A percentile compares a stretch with the other conserved stretches of the same genome.
phyloP scores from a whole-genome alignment of 2,113 vertebrate genomes.

The Ptilonorhynchus violaceus region DNA sequence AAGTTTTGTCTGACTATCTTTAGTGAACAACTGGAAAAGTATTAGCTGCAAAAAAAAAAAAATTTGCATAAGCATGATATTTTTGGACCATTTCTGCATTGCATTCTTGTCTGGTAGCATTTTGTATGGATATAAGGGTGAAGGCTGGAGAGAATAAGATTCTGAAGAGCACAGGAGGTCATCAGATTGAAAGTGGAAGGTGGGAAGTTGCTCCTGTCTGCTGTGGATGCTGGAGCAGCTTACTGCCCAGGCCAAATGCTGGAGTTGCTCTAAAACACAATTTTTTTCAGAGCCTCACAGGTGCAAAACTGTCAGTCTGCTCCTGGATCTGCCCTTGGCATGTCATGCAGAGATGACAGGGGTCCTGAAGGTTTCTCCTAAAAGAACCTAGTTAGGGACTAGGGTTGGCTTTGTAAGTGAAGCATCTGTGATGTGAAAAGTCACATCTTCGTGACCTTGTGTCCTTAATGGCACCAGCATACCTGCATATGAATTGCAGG shows the following conservation, averaged over 20 bases:
- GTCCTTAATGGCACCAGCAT: not conserved
- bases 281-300: not conserved
- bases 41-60: not conserved
- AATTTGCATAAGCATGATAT: not conserved
- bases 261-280: not conserved
- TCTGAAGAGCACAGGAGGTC: not conserved
- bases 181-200: not conserved
- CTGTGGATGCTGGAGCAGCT: not conserved
- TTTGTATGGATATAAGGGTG: not conserved
- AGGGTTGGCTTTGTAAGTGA: not conserved
- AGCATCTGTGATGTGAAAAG: not conserved
- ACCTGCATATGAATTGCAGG: not conserved
- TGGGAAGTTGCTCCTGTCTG: not conserved
- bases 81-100: accelerated
- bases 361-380: not conserved
- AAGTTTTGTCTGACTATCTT: not conserved
- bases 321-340: not conserved
- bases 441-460: not conserved
- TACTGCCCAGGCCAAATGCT: not conserved
- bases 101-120: not conserved
- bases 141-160: not conserved
- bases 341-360: accelerated
- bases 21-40: not conserved
- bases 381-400: not conserved
- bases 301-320: not conserved